These are phyloP conservation scores for Toxotes chatareus DNA, from an alignment of 2,113 vertebrate species.

Conservation along the genomic window DNA sequence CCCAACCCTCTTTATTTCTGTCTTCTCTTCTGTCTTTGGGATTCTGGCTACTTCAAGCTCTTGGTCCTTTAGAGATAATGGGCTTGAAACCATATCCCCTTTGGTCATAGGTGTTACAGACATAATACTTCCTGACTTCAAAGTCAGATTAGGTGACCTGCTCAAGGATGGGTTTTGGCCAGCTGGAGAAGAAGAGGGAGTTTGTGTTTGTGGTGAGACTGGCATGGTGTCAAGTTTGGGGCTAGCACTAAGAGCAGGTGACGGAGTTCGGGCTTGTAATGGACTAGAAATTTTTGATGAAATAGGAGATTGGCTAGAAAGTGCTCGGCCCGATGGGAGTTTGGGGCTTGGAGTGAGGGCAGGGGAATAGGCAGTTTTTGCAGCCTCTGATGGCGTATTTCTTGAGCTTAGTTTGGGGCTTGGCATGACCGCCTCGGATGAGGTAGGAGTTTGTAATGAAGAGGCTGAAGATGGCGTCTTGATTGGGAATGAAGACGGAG, in stretches of 20 bases:
- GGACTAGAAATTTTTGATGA: constrained; percentile 20
- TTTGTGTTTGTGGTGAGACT: constrained; percentile 1
- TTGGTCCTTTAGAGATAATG: constrained; percentile 4
- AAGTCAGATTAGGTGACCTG: constrained; percentile 6
- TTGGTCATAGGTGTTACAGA: background rate
- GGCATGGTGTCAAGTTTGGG: background rate
- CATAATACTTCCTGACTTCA: constrained; percentile 16
- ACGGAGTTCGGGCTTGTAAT: background rate
- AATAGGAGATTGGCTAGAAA: constrained; percentile 8
- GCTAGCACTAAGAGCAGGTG: background rate
- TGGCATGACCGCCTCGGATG: background rate
- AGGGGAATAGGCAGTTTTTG: background rate
- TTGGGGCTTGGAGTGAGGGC: constrained; percentile 36
- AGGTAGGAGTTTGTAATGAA: constrained; percentile 54
- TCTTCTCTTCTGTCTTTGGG: constrained; percentile 31
- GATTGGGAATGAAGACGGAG: constrained; percentile 29
- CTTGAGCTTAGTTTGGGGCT: constrained; percentile 49
- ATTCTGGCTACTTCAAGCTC: background rate
- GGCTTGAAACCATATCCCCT: constrained; percentile 4
- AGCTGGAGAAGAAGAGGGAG: background rate
- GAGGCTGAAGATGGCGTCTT: constrained; percentile 40
- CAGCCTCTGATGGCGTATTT: constrained; percentile 7
- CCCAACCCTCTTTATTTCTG: constrained; percentile 39
- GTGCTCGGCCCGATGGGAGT: background rate
- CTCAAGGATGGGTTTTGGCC: background rate